Evolutionary conservation across 53 echinoderm and acorn worm genomes (phyloP).

Genomic region (Temnopleurus reevesii): DNA sequence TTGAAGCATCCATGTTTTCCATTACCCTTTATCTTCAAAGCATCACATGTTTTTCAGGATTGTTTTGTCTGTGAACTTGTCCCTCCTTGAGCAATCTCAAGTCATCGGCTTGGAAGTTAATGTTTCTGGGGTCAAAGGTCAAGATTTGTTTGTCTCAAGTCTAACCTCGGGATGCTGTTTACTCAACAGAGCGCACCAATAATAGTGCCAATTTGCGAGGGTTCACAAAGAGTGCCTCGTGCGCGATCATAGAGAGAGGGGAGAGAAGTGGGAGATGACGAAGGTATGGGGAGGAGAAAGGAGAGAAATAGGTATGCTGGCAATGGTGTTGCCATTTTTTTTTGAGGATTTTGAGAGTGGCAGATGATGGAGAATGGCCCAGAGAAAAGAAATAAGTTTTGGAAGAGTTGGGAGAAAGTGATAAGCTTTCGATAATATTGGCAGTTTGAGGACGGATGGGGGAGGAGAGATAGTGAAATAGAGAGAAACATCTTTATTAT

Average conservation of each 20-base stretch:
- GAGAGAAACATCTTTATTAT: too few relatives aligned
- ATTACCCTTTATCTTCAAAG: too few relatives aligned
- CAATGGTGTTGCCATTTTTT: too few relatives aligned
- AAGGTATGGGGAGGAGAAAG: not conserved
- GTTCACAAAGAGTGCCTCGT: not conserved
- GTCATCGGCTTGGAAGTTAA: conserved; percentile 2
- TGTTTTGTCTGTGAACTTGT: not conserved
- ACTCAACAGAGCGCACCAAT: conserved; percentile 37
- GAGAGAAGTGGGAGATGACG: not conserved
- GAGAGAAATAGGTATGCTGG: not conserved
- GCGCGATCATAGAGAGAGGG: not conserved
- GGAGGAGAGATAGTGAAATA: too few relatives aligned
- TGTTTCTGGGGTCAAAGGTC: conserved; percentile 38
- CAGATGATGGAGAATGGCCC: too few relatives aligned
- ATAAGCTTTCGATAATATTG: too few relatives aligned
- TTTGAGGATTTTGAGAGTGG: too few relatives aligned
- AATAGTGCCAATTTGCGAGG: conserved; percentile 52
- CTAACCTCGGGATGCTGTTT: conserved; percentile 13
- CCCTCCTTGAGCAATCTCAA: not conserved
- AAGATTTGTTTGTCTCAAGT: conserved; percentile 21
- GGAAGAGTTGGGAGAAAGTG: too few relatives aligned
- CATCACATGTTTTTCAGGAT: not conserved
- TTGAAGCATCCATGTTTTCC: too few relatives aligned
- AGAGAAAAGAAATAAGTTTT: too few relatives aligned
- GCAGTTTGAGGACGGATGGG: too few relatives aligned